phyloP scores from a whole-genome alignment of 2,888 invertebrate genomes.

The Drosophila villosipedis region DNA sequence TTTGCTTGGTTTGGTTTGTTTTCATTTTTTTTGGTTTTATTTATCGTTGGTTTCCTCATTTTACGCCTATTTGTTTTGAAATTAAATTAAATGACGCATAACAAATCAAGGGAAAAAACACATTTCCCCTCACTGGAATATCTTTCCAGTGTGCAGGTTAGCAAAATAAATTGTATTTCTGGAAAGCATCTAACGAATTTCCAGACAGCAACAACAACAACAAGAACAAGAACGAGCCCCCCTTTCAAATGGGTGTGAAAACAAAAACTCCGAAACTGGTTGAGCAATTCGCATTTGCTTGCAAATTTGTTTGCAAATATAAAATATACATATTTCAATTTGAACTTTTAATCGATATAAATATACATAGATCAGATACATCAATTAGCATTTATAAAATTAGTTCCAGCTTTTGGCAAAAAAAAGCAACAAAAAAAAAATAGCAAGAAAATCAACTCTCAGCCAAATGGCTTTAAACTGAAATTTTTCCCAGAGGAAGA shows the following conservation, averaged over 20 bases:
- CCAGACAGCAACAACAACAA: not conserved
- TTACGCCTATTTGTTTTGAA: conserved; percentile 78
- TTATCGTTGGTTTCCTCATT: conserved; percentile 76
- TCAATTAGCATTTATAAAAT: conserved; percentile 26
- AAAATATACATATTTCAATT: not conserved
- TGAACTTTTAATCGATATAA: conserved; percentile 5
- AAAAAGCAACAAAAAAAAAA: not conserved
- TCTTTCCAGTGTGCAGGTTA: not conserved
- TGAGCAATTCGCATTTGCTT: conserved; percentile 38
- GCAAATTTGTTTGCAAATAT: conserved; percentile 35
- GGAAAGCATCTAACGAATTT: conserved; percentile 22
- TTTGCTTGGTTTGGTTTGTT: conserved; percentile 23
- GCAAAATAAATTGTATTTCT: conserved; percentile 1
- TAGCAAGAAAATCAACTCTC: not conserved
- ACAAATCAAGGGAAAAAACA: conserved; percentile 52
- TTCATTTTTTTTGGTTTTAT: conserved; percentile 61
- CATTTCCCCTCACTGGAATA: not conserved
- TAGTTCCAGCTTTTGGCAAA: conserved; percentile 3
- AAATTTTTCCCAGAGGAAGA: not conserved
- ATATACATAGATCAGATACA: not conserved
- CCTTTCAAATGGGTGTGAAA: conserved; percentile 2
- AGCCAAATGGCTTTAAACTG: not conserved
- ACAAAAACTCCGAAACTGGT: conserved; percentile 33
- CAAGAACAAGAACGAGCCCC: conserved; percentile 49
- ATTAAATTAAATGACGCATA: conserved; percentile 76